phyloP scores from a whole-genome alignment of 64 coral and sea anemone genomes.

The Astreopora myriophthalma region DNA sequence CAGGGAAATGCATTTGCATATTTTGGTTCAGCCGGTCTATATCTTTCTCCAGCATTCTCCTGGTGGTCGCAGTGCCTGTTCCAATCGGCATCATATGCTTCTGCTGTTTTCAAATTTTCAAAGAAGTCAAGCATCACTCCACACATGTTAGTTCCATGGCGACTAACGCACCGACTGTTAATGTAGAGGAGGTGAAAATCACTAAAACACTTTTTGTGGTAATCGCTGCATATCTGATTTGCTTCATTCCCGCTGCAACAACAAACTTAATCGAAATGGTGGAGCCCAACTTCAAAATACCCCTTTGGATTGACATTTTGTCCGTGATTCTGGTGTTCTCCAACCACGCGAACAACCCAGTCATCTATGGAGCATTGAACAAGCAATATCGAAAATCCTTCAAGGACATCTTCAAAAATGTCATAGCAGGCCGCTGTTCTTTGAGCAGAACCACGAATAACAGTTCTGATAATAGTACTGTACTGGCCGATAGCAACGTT shows the following conservation, averaged over 20 bases:
- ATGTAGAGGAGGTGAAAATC: constrained; percentile 70
- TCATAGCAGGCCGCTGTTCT: not conserved
- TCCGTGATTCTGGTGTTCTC: constrained; percentile 73
- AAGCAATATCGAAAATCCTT: constrained; percentile 81
- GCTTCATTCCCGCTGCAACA: constrained; percentile 68
- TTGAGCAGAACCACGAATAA: not conserved
- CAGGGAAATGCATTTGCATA: constrained; percentile 41
- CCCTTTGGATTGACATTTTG: constrained; percentile 63
- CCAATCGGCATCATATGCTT: constrained; percentile 43
- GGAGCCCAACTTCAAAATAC: constrained; percentile 50
- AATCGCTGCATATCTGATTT: constrained; percentile 66
- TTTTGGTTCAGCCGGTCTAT: constrained; percentile 65
- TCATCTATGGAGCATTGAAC: constrained; percentile 85
- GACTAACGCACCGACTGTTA: constrained; percentile 28
- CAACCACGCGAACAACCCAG: constrained; percentile 84
- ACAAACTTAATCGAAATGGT: constrained; percentile 83
- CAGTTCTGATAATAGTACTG: not conserved
- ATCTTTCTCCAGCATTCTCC: constrained; percentile 5
- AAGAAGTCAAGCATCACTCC: constrained; percentile 35
- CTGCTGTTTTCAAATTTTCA: constrained; percentile 76
- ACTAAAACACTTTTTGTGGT: constrained; percentile 73
- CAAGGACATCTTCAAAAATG: constrained; percentile 32
- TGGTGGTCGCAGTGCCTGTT: constrained; percentile 40
- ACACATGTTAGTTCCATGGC: constrained; percentile 23
- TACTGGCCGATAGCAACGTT: not conserved